phyloP scores from a whole-genome alignment of 2,888 invertebrate genomes.

The Sphaeridia pumilis region DNA sequence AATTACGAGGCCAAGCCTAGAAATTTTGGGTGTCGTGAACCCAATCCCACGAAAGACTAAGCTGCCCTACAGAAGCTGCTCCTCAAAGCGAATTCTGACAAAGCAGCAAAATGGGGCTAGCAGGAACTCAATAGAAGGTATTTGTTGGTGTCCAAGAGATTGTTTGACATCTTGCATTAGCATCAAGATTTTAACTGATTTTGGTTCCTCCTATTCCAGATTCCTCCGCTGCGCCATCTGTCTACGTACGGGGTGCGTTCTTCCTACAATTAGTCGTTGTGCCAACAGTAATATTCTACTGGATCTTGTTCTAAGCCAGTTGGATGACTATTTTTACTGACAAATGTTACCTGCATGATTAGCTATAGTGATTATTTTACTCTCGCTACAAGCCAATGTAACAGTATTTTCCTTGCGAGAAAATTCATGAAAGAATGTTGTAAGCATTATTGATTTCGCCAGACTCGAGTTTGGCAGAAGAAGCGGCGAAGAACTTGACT shows the following conservation, averaged over 20 bases:
- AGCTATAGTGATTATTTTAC: too few relatives aligned
- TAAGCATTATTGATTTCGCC: too few relatives aligned
- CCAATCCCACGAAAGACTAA: slow-evolving; percentile 54
- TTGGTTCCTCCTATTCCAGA: background rate
- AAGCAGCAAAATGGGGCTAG: slow-evolving; percentile 9
- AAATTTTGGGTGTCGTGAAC: slow-evolving; percentile 62
- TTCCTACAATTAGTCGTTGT: background rate
- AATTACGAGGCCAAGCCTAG: slow-evolving; percentile 61
- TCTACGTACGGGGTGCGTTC: background rate
- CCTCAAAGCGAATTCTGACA: slow-evolving; percentile 44
- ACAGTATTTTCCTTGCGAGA: too few relatives aligned
- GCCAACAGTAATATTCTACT: background rate
- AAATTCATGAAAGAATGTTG: too few relatives aligned
- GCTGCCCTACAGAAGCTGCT: slow-evolving; percentile 63
- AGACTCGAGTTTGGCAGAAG: too few relatives aligned
- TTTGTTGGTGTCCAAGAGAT: too few relatives aligned
- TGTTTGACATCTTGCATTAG: background rate
- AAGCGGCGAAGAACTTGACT: too few relatives aligned
- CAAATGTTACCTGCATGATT: too few relatives aligned
- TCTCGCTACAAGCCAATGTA: too few relatives aligned
- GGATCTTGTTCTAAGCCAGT: background rate
- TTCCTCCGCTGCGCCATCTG: background rate
- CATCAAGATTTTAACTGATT: too few relatives aligned
- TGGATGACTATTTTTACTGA: too few relatives aligned
- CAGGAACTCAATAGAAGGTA: background rate